Evolutionary conservation across 2,113 vertebrate genomes (phyloP).

Genomic region (Phyllostomus discolor): DNA sequence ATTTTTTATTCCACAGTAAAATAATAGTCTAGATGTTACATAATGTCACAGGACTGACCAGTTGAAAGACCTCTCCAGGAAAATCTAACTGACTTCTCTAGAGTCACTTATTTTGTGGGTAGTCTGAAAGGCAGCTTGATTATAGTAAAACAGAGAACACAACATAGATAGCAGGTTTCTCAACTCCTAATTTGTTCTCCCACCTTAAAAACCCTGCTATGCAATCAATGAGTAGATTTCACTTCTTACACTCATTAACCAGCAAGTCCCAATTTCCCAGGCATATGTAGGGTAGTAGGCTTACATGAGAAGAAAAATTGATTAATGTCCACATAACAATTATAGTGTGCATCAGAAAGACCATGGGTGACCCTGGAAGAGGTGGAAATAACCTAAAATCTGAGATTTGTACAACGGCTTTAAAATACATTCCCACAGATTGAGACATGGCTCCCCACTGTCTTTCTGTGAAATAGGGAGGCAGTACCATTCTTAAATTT

Average conservation of each 20-base stretch:
- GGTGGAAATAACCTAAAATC: background rate
- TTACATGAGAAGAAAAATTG: background rate
- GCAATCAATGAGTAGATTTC: background rate
- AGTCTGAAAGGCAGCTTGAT: background rate
- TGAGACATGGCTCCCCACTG: rapidly evolving
- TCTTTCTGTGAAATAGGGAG: background rate
- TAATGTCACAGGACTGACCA: background rate
- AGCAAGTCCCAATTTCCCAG: background rate
- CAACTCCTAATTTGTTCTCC: background rate
- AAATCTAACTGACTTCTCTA: background rate
- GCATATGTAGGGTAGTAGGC: background rate
- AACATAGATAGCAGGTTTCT: background rate
- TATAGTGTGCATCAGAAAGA: background rate
- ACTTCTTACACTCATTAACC: background rate
- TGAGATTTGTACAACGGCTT: background rate
- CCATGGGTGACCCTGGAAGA: background rate
- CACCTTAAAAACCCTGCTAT: background rate
- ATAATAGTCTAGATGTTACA: background rate
- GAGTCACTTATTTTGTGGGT: background rate
- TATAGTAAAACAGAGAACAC: background rate
- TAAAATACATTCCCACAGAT: background rate
- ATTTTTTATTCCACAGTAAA: background rate
- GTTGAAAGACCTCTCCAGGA: background rate
- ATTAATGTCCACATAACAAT: background rate
- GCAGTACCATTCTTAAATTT: background rate